Evolutionary conservation across 2,797 vertebrate species (phyloP).

Genomic region (Pseudochaenichthys georgianus): DNA sequence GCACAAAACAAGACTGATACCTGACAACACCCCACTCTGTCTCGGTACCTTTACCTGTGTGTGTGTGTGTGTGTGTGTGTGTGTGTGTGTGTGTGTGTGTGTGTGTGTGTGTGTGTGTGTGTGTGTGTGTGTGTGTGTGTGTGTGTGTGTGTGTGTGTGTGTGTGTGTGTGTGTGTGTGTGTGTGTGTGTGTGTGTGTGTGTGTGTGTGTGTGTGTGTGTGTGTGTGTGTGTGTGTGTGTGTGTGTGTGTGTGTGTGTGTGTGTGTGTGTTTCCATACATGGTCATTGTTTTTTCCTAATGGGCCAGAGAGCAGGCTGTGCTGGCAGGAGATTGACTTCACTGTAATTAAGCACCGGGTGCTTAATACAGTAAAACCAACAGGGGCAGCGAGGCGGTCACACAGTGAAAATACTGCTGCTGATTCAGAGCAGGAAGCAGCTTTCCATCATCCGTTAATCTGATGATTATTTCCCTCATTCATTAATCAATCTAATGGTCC

Average conservation of each 20-base stretch:
- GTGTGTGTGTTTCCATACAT: conserved; percentile 19
- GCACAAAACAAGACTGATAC: conserved; percentile 1
- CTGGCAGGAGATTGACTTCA: conserved; percentile 41
- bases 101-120: no score
- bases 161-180: no score
- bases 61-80: no score
- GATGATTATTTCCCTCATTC: not conserved
- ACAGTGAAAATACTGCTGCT: conserved; percentile 28
- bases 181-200: conserved; percentile 5
- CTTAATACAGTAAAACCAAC: conserved; percentile 51
- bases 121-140: conserved; percentile 9
- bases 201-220: no score
- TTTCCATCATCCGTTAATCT: not conserved
- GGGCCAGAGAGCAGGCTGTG: conserved; percentile 24
- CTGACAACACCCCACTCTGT: conserved; percentile 14
- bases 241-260: conserved; percentile 16
- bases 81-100: no score
- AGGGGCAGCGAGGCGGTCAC: conserved; percentile 19
- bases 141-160: conserved; percentile 15
- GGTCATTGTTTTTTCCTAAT: conserved; percentile 41
- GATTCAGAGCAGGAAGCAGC: conserved; percentile 32
- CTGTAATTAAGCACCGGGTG: conserved; percentile 47
- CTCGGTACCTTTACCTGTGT: conserved; percentile 3
- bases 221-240: not conserved
- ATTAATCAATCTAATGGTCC: not conserved